These are phyloP conservation scores for Chrysomallon squamiferum DNA, from an alignment of 1,140 invertebrate species.

Conservation along the genomic window DNA sequence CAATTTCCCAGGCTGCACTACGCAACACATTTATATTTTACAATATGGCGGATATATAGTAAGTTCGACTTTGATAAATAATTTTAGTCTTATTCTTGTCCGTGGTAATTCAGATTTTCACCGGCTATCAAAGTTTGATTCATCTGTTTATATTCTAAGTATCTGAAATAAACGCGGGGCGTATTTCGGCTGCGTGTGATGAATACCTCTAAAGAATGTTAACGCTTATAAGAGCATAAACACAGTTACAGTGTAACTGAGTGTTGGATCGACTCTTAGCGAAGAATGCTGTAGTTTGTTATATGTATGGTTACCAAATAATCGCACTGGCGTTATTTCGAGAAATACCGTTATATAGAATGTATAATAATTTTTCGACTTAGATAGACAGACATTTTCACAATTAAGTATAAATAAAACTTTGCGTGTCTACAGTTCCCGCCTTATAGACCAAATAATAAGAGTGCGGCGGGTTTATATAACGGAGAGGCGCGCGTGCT, in stretches of 20 bases:
- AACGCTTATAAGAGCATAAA: neutral
- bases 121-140: neutral
- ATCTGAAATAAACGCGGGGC: neutral
- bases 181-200: neutral
- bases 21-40: conserved; percentile 5
- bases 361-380: neutral
- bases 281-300: conserved; percentile 1
- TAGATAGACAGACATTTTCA: neutral
- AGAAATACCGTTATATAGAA: neutral
- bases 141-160: neutral
- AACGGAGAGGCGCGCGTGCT: neutral
- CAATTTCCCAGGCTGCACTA: neutral
- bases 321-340: neutral
- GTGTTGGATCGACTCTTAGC: neutral
- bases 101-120: neutral
- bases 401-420: too few species aligned
- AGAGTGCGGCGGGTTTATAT: neutral
- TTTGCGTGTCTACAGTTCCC: neutral
- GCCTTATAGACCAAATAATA: neutral
- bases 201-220: neutral
- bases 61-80: conserved; percentile 4
- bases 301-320: neutral
- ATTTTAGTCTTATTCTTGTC: too few species aligned
- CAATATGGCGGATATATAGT: conserved; percentile 9
- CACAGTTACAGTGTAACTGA: neutral